Evolutionary conservation across 2,113 vertebrate species (phyloP).

Genomic region (Connochaetes taurinus): DNA sequence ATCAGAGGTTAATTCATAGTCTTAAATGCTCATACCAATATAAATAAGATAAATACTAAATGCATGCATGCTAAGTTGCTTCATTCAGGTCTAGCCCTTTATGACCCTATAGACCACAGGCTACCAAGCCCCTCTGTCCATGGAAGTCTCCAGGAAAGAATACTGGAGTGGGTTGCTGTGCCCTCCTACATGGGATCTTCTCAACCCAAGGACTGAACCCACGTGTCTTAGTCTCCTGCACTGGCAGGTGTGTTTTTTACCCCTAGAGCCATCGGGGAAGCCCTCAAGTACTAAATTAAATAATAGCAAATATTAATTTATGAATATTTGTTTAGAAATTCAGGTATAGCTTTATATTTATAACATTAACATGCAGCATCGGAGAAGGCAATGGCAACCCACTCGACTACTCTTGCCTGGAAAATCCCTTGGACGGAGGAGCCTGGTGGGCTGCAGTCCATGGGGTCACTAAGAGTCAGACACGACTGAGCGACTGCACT

Average conservation of each 20-base stretch:
- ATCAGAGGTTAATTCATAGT: neutral
- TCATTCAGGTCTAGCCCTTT: neutral
- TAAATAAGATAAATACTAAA: neutral
- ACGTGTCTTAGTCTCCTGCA: neutral
- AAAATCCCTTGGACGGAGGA: neutral
- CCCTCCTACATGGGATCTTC: neutral
- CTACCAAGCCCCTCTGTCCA: neutral
- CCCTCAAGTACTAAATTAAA: neutral
- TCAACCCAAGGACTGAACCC: neutral
- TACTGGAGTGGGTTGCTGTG: neutral
- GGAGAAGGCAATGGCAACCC: neutral
- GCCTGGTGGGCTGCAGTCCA: neutral
- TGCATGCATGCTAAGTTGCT: neutral
- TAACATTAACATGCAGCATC: neutral
- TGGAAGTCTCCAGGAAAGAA: neutral
- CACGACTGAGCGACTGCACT: accelerated
- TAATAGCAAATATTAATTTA: neutral
- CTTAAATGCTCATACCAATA: neutral
- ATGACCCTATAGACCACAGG: neutral
- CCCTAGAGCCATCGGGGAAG: neutral
- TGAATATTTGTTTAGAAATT: neutral
- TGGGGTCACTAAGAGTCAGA: neutral
- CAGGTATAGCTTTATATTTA: neutral
- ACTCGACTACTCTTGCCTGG: neutral
- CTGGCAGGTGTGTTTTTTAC: neutral